A percentile compares a stretch with the other conserved stretches of the same genome.
Evolutionary conservation across 1,140 invertebrate species (phyloP).

Genomic region (Caenorhabditis briggsae): DNA sequence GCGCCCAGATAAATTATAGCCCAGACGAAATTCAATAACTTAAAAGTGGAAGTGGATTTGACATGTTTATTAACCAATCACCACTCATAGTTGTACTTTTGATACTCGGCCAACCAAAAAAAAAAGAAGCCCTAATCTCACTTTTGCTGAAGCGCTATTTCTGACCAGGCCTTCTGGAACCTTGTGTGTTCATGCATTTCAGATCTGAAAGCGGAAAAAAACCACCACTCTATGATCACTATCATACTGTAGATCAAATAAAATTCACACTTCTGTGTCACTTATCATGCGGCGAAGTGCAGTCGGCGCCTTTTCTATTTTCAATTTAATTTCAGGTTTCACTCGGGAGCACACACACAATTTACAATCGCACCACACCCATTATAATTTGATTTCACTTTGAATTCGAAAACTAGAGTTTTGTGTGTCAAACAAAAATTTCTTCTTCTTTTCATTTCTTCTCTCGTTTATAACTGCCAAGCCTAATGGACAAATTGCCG

Average conservation of each 20-base stretch:
- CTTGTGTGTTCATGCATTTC: no score
- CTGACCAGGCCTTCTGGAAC: no score
- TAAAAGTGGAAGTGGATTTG: no score
- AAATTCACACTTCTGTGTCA: background rate
- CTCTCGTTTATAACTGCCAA: background rate
- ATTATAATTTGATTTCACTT: conserved; percentile 7
- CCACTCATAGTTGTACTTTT: no score
- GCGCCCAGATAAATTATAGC: no score
- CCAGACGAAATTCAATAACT: no score
- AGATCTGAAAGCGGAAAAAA: no score
- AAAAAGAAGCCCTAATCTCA: no score
- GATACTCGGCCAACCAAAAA: no score
- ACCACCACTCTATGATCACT: no score
- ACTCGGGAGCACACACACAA: conserved; percentile 3
- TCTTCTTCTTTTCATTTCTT: background rate
- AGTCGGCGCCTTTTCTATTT: conserved; percentile 11
- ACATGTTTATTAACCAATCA: no score
- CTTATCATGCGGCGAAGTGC: background rate
- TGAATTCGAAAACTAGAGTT: conserved; percentile 17
- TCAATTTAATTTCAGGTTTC: conserved; percentile 12
- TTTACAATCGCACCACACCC: conserved; percentile 25
- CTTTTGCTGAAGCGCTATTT: no score
- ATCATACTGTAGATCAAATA: background rate
- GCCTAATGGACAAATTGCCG: background rate
- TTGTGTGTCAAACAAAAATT: conserved; percentile 25